Percentiles rank a stretch among this genome's conserved stretches.
Conservation (phyloP, 2,113 vertebrate species). For the Perca schrenkii region DNA sequence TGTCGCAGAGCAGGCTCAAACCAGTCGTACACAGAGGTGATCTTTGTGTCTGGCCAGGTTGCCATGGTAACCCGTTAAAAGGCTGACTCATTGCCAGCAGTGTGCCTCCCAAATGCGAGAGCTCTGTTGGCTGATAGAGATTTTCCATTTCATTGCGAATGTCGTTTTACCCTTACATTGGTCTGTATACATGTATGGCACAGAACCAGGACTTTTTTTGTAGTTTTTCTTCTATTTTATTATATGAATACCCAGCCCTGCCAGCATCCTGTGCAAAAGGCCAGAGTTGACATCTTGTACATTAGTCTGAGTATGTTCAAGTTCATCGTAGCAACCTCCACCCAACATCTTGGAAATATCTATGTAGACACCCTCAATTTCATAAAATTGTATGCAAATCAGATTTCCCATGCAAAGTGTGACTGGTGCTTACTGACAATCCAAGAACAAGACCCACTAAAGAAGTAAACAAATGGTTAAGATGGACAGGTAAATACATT, state of each 20-base stretch:
- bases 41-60: conserved; percentile 70
- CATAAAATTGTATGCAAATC: not conserved
- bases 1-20: conserved; percentile 56
- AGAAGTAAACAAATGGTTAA: not conserved
- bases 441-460: not conserved
- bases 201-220: not conserved
- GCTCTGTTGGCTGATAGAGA: conserved; percentile 49
- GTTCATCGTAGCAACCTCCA: not conserved
- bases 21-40: conserved; percentile 64
- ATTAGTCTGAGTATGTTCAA: not conserved
- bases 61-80: conserved; percentile 65
- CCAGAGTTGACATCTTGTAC: not conserved
- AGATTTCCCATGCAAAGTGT: not conserved
- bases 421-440: not conserved
- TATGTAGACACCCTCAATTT: not conserved
- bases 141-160: conserved; percentile 51
- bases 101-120: conserved; percentile 30
- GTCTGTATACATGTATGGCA: not conserved
- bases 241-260: not conserved
- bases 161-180: conserved; percentile 4
- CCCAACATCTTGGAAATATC: not conserved
- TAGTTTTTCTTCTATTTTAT: not conserved
- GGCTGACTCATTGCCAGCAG: conserved; percentile 68
- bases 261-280: not conserved
- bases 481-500: not conserved